Percentiles rank a stretch among this genome's conserved stretches.
These are phyloP conservation scores for Myrmecophaga tridactyla DNA, from an alignment of 2,113 vertebrate species.

Conservation along the genomic window DNA sequence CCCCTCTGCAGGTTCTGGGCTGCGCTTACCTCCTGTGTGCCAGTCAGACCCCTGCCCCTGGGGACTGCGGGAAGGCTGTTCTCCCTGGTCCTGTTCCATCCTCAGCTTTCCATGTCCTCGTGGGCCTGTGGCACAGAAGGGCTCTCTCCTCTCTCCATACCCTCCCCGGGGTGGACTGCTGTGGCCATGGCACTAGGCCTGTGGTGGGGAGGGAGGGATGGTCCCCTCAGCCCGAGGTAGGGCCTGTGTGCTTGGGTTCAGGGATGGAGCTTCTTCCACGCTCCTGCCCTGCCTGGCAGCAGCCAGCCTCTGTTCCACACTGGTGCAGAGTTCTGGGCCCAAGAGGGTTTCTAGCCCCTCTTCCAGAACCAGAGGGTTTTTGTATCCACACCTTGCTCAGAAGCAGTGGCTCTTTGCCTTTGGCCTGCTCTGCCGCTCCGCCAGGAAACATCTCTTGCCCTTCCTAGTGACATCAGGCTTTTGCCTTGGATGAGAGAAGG, in stretches of 20 bases:
- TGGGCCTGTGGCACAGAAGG: background rate
- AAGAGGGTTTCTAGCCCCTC: background rate
- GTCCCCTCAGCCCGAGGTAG: background rate
- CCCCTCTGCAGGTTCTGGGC: background rate
- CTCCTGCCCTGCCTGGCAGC: too few species aligned
- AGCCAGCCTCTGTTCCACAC: too few species aligned
- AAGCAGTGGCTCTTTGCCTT: background rate
- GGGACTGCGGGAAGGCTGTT: background rate
- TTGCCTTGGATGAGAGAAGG: background rate
- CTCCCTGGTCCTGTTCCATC: background rate
- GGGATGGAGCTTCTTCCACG: background rate
- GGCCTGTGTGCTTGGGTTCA: background rate
- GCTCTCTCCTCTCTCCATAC: too few species aligned
- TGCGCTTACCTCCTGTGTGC: too few species aligned
- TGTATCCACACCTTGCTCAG: background rate
- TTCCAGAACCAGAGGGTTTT: background rate
- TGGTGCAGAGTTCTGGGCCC: background rate
- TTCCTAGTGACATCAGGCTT: background rate
- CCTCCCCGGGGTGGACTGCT: background rate
- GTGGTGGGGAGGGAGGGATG: too few species aligned
- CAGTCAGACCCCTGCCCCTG: background rate
- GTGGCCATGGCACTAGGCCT: background rate
- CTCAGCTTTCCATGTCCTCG: background rate
- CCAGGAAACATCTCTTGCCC: background rate
- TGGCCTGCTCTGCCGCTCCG: background rate